Evolutionary conservation across 2,888 invertebrate species (phyloP).

Genomic region (Eumerus sabulonum): DNA sequence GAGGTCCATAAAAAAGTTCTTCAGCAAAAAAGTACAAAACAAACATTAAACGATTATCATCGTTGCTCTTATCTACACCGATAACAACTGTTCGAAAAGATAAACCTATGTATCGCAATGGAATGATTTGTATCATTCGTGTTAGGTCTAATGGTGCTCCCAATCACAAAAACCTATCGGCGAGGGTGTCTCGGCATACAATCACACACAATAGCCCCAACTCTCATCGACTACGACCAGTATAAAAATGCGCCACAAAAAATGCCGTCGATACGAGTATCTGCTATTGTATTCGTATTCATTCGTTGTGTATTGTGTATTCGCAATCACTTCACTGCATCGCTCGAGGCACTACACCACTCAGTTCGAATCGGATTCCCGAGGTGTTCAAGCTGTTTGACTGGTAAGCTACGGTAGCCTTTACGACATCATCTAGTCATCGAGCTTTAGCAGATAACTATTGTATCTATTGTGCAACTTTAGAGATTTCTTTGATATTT

Average conservation of each 20-base stretch:
- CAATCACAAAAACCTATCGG: no score
- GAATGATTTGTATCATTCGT: constrained; percentile 9
- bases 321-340: constrained; percentile 47
- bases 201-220: constrained; percentile 9
- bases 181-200: no score
- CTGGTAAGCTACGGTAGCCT: constrained; percentile 7
- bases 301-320: constrained; percentile 16
- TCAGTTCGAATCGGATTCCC: constrained; percentile 60
- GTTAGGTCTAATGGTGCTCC: no score
- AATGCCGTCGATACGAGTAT: constrained; percentile 14
- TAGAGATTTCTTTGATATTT: constrained; percentile 16
- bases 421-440: not conserved
- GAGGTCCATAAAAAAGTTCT: constrained; percentile 18
- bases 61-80: not conserved
- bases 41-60: not conserved
- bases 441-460: constrained; percentile 19
- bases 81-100: constrained; percentile 31
- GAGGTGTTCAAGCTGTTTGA: constrained; percentile 49
- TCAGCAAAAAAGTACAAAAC: not conserved
- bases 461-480: constrained; percentile 44
- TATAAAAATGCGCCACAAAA: constrained; percentile 21
- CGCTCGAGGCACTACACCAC: constrained; percentile 19
- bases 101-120: constrained; percentile 27
- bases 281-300: constrained; percentile 1
- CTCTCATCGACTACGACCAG: constrained; percentile 22